Percentiles rank a stretch among this genome's conserved stretches.
Evolutionary conservation across 1,140 invertebrate species (phyloP).

Genomic region (Drosophila subobscura): DNA sequence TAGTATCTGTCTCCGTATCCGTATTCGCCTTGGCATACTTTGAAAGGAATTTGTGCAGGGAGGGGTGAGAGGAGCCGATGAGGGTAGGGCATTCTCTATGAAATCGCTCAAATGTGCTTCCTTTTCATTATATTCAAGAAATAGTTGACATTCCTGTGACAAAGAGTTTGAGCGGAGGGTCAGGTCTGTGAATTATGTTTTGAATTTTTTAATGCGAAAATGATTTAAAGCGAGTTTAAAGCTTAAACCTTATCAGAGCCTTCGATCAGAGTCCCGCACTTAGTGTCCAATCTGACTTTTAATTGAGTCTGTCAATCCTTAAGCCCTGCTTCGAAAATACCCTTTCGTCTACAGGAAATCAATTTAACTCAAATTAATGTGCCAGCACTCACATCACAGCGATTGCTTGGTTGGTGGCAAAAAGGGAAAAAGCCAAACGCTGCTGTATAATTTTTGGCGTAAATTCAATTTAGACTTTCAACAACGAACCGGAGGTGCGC

Average conservation of each 20-base stretch:
- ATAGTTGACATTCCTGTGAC: constrained; percentile 24
- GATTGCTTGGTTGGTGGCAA: background rate
- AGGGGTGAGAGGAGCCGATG: too few species aligned
- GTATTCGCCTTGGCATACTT: constrained; percentile 15
- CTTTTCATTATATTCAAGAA: constrained; percentile 17
- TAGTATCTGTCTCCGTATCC: constrained; percentile 11
- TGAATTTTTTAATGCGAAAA: background rate
- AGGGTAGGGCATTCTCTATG: too few species aligned
- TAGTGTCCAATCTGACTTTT: constrained; percentile 5
- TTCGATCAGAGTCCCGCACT: background rate
- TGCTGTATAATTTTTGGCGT: constrained; percentile 70
- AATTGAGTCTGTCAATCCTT: constrained; percentile 18
- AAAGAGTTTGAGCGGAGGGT: too few species aligned
- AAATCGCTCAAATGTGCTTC: too few species aligned
- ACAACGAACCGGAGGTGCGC: constrained; percentile 41
- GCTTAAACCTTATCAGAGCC: background rate
- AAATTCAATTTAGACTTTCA: constrained; percentile 71
- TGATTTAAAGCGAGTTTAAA: background rate
- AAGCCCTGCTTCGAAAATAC: background rate
- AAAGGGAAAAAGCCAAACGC: constrained; percentile 31
- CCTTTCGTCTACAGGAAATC: constrained; percentile 37
- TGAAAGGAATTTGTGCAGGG: constrained; percentile 1
- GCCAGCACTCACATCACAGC: constrained; percentile 19
- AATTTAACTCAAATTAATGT: constrained; percentile 72
- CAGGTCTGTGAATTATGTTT: background rate